A percentile compares a stretch with the other conserved stretches of the same genome.
Conservation (phyloP, 2,888 invertebrate genomes). For the Eupithecia centaureata region DNA sequence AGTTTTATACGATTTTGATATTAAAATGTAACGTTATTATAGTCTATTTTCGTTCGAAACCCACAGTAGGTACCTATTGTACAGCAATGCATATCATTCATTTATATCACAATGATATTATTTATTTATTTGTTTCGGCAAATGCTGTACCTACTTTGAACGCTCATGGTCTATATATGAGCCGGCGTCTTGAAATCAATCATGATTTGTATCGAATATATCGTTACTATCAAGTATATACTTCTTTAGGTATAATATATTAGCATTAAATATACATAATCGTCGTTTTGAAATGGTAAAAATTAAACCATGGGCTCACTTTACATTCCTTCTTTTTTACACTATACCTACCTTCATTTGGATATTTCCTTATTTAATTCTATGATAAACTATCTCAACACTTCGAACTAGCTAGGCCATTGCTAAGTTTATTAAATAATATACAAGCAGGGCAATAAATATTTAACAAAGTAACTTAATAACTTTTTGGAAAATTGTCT, state of each 20-base stretch:
- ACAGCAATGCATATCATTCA: slow-evolving; percentile 41
- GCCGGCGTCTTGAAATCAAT: slow-evolving; percentile 12
- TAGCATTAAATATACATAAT: slow-evolving; percentile 13
- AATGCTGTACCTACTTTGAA: slow-evolving; percentile 16
- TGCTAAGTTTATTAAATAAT: too few species aligned
- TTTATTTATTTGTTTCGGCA: slow-evolving; percentile 17
- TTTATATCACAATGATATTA: slow-evolving; percentile 44
- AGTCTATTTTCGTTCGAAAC: slow-evolving; percentile 37
- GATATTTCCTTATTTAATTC: not conserved
- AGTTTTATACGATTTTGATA: slow-evolving; percentile 49
- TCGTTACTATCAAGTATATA: not conserved
- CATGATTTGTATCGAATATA: not conserved
- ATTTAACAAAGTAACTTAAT: too few species aligned
- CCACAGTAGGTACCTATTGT: slow-evolving; percentile 28
- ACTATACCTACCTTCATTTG: too few species aligned
- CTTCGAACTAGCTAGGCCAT: not conserved
- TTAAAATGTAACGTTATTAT: slow-evolving; percentile 36
- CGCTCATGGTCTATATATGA: not conserved
- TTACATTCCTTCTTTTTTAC: slow-evolving; percentile 33
- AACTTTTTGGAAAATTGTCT: not conserved
- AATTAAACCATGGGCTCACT: slow-evolving; percentile 34
- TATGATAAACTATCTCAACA: not conserved
- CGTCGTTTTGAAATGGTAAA: not conserved
- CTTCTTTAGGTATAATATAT: slow-evolving; percentile 9
- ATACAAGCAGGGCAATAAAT: too few species aligned